Base-by-base conservation (phyloP, 1,140 invertebrate genomes). In the Caenorhabditis elegans region DNA sequence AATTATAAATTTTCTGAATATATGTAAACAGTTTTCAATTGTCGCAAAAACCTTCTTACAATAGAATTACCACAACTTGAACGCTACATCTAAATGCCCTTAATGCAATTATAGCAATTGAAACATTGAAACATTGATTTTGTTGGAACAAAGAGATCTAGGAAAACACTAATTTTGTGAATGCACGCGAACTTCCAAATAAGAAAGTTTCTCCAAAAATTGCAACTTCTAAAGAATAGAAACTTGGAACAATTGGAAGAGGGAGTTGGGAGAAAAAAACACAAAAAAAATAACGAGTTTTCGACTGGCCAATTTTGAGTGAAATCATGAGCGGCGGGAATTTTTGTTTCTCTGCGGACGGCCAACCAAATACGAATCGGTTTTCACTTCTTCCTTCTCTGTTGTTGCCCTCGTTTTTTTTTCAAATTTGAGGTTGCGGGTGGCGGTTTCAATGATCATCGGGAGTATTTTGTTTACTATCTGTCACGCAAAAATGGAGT, bases 281-380 rank as follows among this genome's bases (percentile, higher is more conserved):
- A 39, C 36, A 70, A 24, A 70, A 70, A 70, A 70, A 70, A 70
- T 70, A 70, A 70, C 60, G 60, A 70, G 60, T 70, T 70, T 70
- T 39, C 8, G 31, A 36, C 4, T 70, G 60, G n/a, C 60, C 34
- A 70, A 39, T 70, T 70, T 70, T 70, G 60, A 70, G 39, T 43
- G 39, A 43, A 43, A 70, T 70, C 60, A 70, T 70, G 34, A 70
- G 60, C 60, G 60, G 31, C 53, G 53, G 53, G 53, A 60, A 60
- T 60, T 60, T 60, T n/a, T n/a, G n/a, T 43, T 43, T 43, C 15
- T 70, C 1, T 55, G 3, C 28, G 55, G 34, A 24, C 60, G 60
- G 39, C 60, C 60, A 70, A 70, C 39, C 39, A 43, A 43, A 43
- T 8, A n/a, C 15, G 28, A 34, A 39, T 70, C 60, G 31, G 34